These are phyloP conservation scores for Coryphaenoides rupestris DNA, from an alignment of 2,113 vertebrate genomes.

Conservation along the genomic window DNA sequence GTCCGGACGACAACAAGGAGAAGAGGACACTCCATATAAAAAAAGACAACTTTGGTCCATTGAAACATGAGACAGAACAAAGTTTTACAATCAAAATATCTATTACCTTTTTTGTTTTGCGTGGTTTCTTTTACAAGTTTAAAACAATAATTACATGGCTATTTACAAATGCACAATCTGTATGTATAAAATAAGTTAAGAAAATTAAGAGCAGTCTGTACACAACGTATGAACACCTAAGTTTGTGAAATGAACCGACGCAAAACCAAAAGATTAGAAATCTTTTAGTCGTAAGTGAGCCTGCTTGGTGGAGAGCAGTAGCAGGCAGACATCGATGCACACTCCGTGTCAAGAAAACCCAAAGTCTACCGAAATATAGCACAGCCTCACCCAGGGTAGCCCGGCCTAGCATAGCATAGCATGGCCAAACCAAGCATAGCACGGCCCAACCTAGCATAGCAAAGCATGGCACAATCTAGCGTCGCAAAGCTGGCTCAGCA, in stretches of 20 bases:
- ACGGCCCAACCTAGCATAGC: too few relatives aligned
- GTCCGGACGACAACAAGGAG: conserved; percentile 69
- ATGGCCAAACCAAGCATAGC: too few relatives aligned
- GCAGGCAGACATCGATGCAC: background rate
- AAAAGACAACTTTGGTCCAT: conserved; percentile 95
- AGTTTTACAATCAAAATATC: conserved; percentile 95
- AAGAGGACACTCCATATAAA: conserved; percentile 75
- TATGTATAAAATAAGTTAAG: conserved; percentile 99
- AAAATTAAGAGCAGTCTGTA: conserved; percentile 92
- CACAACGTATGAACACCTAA: conserved; percentile 80
- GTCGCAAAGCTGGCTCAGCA: too few relatives aligned
- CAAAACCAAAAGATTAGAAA: conserved; percentile 43
- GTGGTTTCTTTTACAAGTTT: conserved; percentile 81
- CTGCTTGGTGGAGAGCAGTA: conserved; percentile 36
- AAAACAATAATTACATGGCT: conserved; percentile 96
- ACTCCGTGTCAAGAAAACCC: too few relatives aligned
- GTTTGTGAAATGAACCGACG: conserved; percentile 44
- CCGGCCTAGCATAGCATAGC: background rate
- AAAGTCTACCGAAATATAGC: too few relatives aligned
- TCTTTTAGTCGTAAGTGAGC: conserved; percentile 38
- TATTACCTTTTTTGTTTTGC: conserved; percentile 62
- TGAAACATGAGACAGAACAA: conserved; percentile 88
- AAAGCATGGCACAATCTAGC: too few relatives aligned
- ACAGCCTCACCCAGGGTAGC: conserved; percentile 73
- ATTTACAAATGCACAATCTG: conserved; percentile 96